Conservation (phyloP, 2,797 vertebrate genomes). For the Hoplostethus mediterraneus region DNA sequence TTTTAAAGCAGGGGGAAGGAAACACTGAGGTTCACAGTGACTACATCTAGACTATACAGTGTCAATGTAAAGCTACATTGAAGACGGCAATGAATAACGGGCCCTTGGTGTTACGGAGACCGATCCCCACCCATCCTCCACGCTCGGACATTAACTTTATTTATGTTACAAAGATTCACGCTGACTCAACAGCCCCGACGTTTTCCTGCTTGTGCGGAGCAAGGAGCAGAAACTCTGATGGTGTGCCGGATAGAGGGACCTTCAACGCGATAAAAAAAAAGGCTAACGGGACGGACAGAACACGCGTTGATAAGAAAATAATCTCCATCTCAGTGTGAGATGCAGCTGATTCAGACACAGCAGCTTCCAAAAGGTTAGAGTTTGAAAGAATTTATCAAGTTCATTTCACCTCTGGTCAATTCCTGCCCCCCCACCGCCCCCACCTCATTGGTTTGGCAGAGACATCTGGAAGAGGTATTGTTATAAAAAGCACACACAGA, state of each 20-base stretch:
- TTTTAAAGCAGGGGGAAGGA: conserved; percentile 78
- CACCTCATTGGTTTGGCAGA: conserved; percentile 61
- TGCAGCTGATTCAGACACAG: conserved; percentile 7
- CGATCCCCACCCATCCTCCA: conserved; percentile 61
- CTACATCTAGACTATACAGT: conserved; percentile 92
- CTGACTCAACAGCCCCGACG: conserved; percentile 59
- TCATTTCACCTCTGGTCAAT: conserved; percentile 49
- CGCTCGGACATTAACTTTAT: conserved; percentile 70
- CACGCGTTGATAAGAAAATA: neutral
- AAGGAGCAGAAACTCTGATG: conserved; percentile 22
- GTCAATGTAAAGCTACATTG: conserved; percentile 75
- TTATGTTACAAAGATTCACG: conserved; percentile 70
- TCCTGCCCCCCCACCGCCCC: conserved; percentile 20
- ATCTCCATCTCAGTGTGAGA: neutral
- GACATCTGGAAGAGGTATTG: conserved; percentile 82
- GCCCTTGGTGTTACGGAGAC: conserved; percentile 67
- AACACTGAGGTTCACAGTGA: conserved; percentile 83
- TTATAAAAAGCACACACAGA: conserved; percentile 79
- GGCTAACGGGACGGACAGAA: neutral
- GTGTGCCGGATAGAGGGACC: conserved; percentile 6
- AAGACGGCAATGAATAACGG: conserved; percentile 71
- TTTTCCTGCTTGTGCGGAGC: conserved; percentile 40
- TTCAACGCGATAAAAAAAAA: conserved; percentile 13
- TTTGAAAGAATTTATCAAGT: conserved; percentile 51
- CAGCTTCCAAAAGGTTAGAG: conserved; percentile 17